Evolutionary conservation across 2,113 vertebrate species (phyloP).

Genomic region (Microcebus ravelobensis): DNA sequence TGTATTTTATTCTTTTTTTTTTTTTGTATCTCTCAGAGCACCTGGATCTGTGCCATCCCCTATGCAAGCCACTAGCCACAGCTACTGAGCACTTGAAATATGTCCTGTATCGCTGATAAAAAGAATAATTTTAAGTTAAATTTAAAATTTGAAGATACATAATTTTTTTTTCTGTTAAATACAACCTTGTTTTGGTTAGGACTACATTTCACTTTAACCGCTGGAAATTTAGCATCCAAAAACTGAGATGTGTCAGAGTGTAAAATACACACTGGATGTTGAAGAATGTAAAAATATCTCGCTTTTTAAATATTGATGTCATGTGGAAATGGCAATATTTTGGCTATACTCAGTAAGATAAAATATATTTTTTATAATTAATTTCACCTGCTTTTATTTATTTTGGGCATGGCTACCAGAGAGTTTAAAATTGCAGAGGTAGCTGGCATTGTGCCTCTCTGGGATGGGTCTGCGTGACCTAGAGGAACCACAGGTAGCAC

Average conservation of each 20-base stretch:
- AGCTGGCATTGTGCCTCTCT: fast-evolving
- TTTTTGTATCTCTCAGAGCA: background rate
- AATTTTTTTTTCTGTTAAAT: background rate
- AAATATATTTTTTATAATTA: background rate
- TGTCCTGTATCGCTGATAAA: too few relatives aligned
- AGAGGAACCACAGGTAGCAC: fast-evolving
- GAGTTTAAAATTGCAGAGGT: background rate
- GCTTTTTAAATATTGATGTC: background rate
- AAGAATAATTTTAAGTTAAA: background rate
- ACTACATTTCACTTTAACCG: background rate
- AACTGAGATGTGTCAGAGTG: background rate
- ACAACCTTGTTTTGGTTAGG: background rate
- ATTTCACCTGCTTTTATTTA: background rate
- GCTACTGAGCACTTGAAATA: background rate
- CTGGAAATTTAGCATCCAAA: background rate
- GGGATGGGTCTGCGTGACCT: too few relatives aligned
- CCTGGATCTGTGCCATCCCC: fast-evolving
- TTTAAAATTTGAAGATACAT: background rate
- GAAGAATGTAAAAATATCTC: background rate
- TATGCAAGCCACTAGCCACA: fast-evolving
- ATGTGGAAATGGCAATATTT: background rate
- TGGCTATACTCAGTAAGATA: background rate
- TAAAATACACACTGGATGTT: background rate
- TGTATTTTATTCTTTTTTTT: background rate
- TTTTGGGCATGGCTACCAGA: background rate